These are phyloP conservation scores for Manis crassicaudata DNA, from an alignment of 2,797 vertebrate genomes.

Conservation along the genomic window DNA sequence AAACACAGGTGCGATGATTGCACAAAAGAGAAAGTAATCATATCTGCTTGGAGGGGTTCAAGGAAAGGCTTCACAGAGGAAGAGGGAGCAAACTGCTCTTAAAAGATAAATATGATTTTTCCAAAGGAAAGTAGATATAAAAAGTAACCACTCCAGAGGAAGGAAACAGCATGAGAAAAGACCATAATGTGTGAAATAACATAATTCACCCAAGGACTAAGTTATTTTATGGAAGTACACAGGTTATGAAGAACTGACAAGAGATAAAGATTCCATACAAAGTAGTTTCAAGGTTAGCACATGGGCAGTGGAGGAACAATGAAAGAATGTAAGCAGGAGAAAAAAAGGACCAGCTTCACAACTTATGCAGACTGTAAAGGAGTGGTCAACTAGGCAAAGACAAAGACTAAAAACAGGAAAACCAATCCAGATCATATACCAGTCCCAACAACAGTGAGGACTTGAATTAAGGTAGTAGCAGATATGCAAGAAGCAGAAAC, in stretches of 20 bases:
- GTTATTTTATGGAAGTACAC: neutral
- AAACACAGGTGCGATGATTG: neutral
- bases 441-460: neutral
- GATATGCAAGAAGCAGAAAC: neutral
- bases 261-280: neutral
- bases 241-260: conserved; percentile 25
- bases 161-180: neutral
- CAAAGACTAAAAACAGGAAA: conserved; percentile 24
- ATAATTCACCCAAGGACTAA: neutral
- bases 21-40: neutral
- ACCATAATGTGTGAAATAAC: neutral
- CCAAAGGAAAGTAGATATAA: neutral
- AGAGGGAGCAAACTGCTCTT: neutral
- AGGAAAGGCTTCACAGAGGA: neutral
- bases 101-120: conserved; percentile 31
- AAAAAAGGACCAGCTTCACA: neutral
- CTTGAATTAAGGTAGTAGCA: neutral
- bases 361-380: neutral
- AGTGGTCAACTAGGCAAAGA: neutral
- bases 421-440: neutral
- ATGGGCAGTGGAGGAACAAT: neutral
- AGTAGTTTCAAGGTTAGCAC: neutral
- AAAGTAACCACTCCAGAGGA: neutral
- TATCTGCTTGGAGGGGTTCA: neutral
- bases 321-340: neutral